Evolutionary conservation across 2,888 invertebrate species (phyloP), one percentile per base, ranked within the genome.

Genomic region (Herminia tarsipennalis): DNA sequence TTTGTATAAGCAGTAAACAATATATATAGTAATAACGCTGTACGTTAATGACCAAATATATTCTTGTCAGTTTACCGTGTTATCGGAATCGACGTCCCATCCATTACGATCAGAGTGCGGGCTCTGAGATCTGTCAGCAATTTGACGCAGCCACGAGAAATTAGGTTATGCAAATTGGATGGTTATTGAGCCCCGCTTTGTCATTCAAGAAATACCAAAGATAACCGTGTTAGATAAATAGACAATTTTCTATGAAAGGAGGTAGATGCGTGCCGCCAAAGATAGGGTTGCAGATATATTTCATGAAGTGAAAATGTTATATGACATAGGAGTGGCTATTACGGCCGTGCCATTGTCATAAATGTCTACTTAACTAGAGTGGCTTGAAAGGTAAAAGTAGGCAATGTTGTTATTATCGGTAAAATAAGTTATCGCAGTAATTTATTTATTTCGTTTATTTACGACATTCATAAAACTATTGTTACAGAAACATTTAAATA

Each of bases 111-210:
- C 55, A 51, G 63, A 63, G 69, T 66, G 66, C 59, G 68, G 66
- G 56, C 69, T 66, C 57, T 70, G 63, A 73, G 78, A 78, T 77
- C 76, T 78, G 78, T 80, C 81, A 79, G 81, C 73, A 75, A 81
- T 82, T 79, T 80, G 78, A 81, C 73, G 78, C 76, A 77, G 72
- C 72, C 75, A 76, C 76, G 70, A 76, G 66, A 76, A 85, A 85
- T 86, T 82, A 83, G 79, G 78, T 79, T 84, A 85, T 85, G 84
- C 73, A 84, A 85, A 85, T 84, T 78, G 70, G 73, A 78, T 72
- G 78, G 77, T 75, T 80, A 83, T 78, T 76, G 76, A 78, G 74
- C 72, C 65, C 34, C 62, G 63, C 70, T 67, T 69, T 71, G 76
- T 72, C 69, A 68, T 74, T 72, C 69, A 72, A 73, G 76, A 72